These are phyloP conservation scores for Elegia similella DNA, from an alignment of 2,888 invertebrate species.

Conservation along the genomic window DNA sequence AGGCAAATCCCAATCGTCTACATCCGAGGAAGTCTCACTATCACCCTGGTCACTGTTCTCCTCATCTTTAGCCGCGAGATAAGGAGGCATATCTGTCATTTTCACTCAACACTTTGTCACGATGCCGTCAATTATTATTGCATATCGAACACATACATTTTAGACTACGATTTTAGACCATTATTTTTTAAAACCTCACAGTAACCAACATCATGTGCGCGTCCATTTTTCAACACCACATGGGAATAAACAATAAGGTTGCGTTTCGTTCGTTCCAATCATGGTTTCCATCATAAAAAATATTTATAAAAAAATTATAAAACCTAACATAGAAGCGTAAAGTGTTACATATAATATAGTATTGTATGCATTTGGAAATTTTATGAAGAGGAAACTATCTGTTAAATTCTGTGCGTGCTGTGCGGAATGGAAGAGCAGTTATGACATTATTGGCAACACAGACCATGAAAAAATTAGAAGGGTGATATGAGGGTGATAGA, in stretches of 20 bases:
- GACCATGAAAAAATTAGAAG: no score
- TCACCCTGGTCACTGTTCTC: conserved; percentile 66
- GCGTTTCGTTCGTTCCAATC: background rate
- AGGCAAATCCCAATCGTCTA: conserved; percentile 86
- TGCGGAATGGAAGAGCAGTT: no score
- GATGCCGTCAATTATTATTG: conserved; percentile 42
- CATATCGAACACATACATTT: conserved; percentile 47
- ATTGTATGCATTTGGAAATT: no score
- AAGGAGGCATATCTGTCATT: conserved; percentile 80
- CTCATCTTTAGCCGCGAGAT: conserved; percentile 72
- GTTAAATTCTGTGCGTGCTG: no score
- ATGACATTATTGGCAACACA: no score
- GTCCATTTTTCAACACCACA: conserved; percentile 76
- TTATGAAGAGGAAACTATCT: no score
- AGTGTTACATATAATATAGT: no score
- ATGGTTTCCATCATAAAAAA: background rate
- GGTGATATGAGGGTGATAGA: no score
- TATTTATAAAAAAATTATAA: no score
- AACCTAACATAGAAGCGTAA: no score
- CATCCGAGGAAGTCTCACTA: conserved; percentile 65
- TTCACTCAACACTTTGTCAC: conserved; percentile 58
- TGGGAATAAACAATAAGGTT: conserved; percentile 66
- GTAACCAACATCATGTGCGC: conserved; percentile 70
- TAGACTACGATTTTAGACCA: no score
- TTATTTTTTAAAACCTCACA: conserved; percentile 68